Percentiles rank a stretch among this genome's conserved stretches.
Evolutionary conservation across 2,113 vertebrate genomes (phyloP).

Genomic region (Rousettus leschenaultii): DNA sequence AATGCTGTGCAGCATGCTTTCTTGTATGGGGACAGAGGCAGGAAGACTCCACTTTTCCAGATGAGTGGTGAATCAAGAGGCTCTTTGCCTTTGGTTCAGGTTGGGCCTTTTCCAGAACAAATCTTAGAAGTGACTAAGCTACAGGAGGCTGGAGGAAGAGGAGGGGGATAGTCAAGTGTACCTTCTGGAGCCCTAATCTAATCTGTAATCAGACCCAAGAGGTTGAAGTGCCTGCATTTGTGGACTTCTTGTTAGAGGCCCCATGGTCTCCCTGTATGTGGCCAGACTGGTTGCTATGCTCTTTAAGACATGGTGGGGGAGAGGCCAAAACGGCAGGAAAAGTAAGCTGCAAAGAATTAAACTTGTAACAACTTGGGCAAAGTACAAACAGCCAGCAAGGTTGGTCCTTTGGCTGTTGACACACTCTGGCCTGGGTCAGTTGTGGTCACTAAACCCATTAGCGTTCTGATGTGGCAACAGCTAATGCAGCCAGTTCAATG

Average conservation of each 20-base stretch:
- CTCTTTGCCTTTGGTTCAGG: background rate
- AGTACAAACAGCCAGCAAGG: constrained; percentile 80
- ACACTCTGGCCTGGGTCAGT: constrained; percentile 80
- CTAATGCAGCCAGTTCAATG: constrained; percentile 80
- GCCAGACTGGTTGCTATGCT: constrained; percentile 71
- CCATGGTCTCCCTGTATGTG: constrained; percentile 67
- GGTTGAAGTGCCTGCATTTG: constrained; percentile 72
- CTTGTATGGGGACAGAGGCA: background rate
- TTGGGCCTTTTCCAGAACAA: background rate
- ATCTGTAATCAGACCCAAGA: constrained; percentile 77
- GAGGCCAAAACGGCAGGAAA: constrained; percentile 80
- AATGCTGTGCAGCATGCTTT: background rate
- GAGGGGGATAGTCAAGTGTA: background rate
- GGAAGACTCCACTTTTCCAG: background rate
- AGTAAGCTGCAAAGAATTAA: constrained; percentile 84
- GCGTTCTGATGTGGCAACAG: constrained; percentile 81
- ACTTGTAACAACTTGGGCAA: constrained; percentile 81
- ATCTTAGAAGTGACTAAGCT: background rate
- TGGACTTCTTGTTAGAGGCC: constrained; percentile 74
- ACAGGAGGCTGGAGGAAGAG: background rate
- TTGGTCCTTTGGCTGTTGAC: constrained; percentile 83
- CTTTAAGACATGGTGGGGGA: constrained; percentile 71
- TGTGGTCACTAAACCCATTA: constrained; percentile 86
- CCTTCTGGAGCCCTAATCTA: constrained; percentile 73
- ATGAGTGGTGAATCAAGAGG: background rate